These are phyloP conservation scores for Stegophylla sp. DNA, from an alignment of 2,888 invertebrate species.

Conservation along the genomic window DNA sequence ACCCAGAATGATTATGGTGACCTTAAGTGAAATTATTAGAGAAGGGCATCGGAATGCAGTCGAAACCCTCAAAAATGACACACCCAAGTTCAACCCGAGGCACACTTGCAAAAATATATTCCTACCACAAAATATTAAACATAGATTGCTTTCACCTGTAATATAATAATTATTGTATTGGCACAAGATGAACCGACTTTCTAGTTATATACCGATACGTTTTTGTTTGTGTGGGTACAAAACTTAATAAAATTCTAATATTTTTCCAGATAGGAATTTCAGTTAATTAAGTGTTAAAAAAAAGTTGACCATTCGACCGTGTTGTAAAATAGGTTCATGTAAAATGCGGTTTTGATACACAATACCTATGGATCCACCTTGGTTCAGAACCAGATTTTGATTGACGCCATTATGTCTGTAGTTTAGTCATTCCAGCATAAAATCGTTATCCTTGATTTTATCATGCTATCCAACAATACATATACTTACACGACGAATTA, in stretches of 20 bases:
- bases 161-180: conserved; percentile 57
- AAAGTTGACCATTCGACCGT: not conserved
- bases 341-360: not conserved
- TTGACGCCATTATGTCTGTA: not conserved
- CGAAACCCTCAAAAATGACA: conserved; percentile 50
- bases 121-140: conserved; percentile 55
- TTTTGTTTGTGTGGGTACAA: conserved; percentile 3
- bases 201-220: conserved; percentile 46
- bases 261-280: not conserved
- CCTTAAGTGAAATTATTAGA: conserved; percentile 45
- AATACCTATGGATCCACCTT: not conserved
- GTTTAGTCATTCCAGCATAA: not conserved
- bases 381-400: not conserved
- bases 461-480: not conserved
- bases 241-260: conserved; percentile 23
- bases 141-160: conserved; percentile 54
- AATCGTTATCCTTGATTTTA: not conserved
- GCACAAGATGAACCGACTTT: conserved; percentile 57
- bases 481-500: not conserved
- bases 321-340: not conserved
- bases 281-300: not conserved
- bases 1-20: conserved; percentile 34
- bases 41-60: conserved; percentile 52
- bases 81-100: conserved; percentile 57
- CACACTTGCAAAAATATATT: conserved; percentile 45